Evolutionary conservation across 2,797 vertebrate species (phyloP), one percentile per base, ranked within the genome.

Genomic region (Microhierax caerulescens): DNA sequence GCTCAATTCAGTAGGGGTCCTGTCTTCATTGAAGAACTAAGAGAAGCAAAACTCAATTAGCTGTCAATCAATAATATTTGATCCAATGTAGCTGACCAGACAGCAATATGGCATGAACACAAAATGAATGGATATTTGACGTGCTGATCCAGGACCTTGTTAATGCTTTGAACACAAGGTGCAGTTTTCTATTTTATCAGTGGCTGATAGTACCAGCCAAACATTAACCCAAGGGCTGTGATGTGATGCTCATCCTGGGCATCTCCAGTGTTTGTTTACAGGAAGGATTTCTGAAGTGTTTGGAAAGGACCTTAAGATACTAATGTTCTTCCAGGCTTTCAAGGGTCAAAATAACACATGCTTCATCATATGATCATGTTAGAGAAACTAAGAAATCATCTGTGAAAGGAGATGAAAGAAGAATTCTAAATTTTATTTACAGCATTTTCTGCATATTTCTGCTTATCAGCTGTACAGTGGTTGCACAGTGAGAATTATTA

Each of bases 321-420:
- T 70, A 45, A 59, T 30, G 12, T 20, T 90, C 59, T 87, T 86
- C 34, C 74, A 87, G 85, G 63, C 48, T 91, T 94, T 63, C 51
- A 91, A 92, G 67, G 84, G 95, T 93, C 88, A 92, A 93, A 91
- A 92, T 23, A 63, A 79, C 77, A 94, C 18, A 83, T 73, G 32
- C 37, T 85, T 86, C 61, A 81, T 85, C 74, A 77, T 70, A 87
- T 53, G 78, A 95, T 76, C 9, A 1, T 59, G 34, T 27, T 43
- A 85, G 51, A 87, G 77, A 85, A 95, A 93, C 70, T 50, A 25
- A 83, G 45, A 90, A 93, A 80, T 85, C 36, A 67, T 77, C 64
- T 70, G 39, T 60, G 61, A 85, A 94, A 96, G 53, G 80, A 84
- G 68, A 91, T 76, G 59, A 87, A 92, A 91, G 54, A 73, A 68